Conservation (phyloP, 1,140 invertebrate species). For the Fopius arisanus region DNA sequence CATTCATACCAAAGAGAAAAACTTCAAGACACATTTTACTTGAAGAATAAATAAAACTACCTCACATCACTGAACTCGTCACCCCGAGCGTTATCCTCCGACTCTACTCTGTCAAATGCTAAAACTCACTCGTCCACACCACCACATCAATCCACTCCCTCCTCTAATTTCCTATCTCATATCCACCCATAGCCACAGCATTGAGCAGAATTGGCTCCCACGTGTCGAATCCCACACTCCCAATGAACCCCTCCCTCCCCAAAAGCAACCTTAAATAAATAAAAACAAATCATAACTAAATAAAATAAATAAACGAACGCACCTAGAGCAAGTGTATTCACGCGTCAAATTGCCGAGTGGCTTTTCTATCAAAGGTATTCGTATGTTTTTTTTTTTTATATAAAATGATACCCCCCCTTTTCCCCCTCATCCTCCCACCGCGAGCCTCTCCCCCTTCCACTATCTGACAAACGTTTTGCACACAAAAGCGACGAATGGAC, state of each 20-base stretch:
- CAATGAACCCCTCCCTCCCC: too few relatives aligned
- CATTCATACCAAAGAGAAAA: too few relatives aligned
- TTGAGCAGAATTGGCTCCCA: not conserved
- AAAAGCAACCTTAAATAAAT: too few relatives aligned
- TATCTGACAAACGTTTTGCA: not conserved
- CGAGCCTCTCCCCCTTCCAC: not conserved
- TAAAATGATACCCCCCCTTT: not conserved
- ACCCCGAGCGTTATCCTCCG: not conserved
- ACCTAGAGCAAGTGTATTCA: not conserved
- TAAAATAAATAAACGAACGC: not conserved
- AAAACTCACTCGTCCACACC: not conserved
- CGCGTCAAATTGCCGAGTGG: not conserved
- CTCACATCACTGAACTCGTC: not conserved
- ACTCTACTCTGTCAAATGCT: not conserved
- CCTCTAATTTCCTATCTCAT: not conserved
- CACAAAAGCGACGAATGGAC: not conserved
- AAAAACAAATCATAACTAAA: not conserved
- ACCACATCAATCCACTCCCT: not conserved
- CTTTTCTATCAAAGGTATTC: not conserved
- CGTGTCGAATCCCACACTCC: slow-evolving; percentile 1
- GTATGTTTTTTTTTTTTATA: not conserved
- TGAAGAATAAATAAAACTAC: not conserved
- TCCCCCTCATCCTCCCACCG: not conserved
- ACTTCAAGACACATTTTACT: not conserved
- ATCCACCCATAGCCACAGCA: not conserved